These are phyloP conservation scores for Zosterops pallidus DNA, from an alignment of 2,113 vertebrate species.

Conservation along the genomic window DNA sequence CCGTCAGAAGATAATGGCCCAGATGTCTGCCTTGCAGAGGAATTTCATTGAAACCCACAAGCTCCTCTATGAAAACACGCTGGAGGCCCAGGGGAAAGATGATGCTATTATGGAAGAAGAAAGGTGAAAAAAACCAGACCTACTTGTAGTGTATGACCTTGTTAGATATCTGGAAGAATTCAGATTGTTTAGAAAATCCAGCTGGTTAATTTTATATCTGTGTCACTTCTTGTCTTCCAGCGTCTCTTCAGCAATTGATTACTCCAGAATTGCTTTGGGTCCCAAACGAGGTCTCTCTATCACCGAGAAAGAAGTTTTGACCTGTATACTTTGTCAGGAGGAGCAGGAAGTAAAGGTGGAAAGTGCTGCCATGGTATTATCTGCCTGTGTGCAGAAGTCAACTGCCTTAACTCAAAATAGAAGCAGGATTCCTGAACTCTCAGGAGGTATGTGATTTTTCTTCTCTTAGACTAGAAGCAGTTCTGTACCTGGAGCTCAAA, in stretches of 20 bases:
- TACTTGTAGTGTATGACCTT: neutral
- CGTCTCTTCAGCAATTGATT: conserved; percentile 68
- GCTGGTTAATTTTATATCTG: neutral
- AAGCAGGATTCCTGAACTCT: conserved; percentile 76
- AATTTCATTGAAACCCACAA: conserved; percentile 98
- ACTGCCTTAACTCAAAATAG: conserved; percentile 91
- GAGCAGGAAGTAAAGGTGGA: conserved; percentile 91
- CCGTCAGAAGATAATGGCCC: conserved; percentile 98
- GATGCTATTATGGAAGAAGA: conserved; percentile 76
- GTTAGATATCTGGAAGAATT: neutral
- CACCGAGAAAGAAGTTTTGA: conserved; percentile 87
- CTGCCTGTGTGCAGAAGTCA: conserved; percentile 95
- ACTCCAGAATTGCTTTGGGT: conserved; percentile 84
- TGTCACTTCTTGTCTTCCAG: conserved; percentile 51
- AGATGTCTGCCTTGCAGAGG: conserved; percentile 97
- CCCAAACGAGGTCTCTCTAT: conserved; percentile 84
- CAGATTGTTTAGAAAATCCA: neutral
- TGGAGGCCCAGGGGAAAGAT: conserved; percentile 81
- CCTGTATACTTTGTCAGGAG: conserved; percentile 98
- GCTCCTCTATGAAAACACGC: conserved; percentile 90
- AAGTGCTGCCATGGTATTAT: conserved; percentile 91
- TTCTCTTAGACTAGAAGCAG: neutral
- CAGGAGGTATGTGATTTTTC: conserved; percentile 68
- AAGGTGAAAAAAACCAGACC: conserved; percentile 51
- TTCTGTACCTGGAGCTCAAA: neutral